These are phyloP conservation scores for Stenotaenia linearis DNA, from an alignment of 2,888 invertebrate species.

Conservation along the genomic window DNA sequence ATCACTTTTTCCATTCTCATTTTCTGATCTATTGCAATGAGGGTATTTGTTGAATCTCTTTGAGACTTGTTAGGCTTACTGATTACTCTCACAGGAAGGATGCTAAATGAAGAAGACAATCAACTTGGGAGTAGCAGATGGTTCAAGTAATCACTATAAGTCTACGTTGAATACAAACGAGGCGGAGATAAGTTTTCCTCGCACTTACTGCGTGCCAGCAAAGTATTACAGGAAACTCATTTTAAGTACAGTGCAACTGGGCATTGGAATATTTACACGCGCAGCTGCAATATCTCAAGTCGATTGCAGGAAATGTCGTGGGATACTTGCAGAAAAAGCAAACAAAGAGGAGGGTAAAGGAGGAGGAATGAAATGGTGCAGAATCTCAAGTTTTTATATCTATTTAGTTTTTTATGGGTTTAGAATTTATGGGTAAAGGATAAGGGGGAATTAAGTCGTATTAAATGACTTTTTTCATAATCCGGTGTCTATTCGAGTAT, in stretches of 20 bases:
- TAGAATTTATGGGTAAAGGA: neutral
- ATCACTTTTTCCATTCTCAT: neutral
- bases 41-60: neutral
- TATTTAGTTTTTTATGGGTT: neutral
- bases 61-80: constrained; percentile 13
- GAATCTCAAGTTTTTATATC: neutral
- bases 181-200: neutral
- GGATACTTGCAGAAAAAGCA: neutral
- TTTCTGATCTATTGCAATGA: neutral
- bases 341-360: neutral
- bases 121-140: constrained; percentile 17
- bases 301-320: neutral
- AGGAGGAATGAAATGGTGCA: neutral
- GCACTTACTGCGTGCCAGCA: constrained; percentile 1
- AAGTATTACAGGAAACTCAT: neutral
- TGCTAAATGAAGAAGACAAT: constrained; percentile 24
- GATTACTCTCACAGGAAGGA: constrained; percentile 5
- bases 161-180: constrained; percentile 7
- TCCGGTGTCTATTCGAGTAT: no score
- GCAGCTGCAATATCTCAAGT: neutral
- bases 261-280: neutral
- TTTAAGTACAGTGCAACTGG: neutral
- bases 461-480: no score
- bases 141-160: constrained; percentile 16
- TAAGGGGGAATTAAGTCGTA: neutral